These are phyloP conservation scores for Eupithecia subumbrata DNA, from an alignment of 2,888 invertebrate genomes.

Conservation along the genomic window DNA sequence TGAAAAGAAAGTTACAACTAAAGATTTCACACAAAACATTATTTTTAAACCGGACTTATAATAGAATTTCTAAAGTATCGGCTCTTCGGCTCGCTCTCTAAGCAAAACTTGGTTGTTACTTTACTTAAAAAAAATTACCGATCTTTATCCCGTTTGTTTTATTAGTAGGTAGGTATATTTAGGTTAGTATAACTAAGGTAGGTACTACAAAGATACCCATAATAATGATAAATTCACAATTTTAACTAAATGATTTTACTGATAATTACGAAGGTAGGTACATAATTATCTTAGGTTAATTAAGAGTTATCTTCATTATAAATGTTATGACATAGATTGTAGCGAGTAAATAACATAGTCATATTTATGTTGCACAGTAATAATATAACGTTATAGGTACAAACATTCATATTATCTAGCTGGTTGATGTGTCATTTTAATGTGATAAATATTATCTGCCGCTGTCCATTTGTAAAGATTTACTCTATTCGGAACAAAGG, in stretches of 20 bases:
- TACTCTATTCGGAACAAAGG: conserved; percentile 5
- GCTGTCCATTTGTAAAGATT: not conserved
- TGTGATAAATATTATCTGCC: not conserved
- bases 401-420: not conserved
- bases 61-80: not conserved
- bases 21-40: not conserved
- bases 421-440: not conserved
- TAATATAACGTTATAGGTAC: not conserved
- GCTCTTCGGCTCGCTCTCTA: not conserved
- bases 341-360: not conserved
- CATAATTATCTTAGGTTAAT: not conserved
- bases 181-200: not conserved
- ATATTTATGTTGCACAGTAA: conserved; percentile 4
- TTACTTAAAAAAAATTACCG: not conserved
- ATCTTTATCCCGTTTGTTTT: not conserved
- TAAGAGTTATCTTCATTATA: not conserved
- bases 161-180: too few relatives aligned
- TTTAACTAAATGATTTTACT: not conserved
- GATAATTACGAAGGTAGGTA: not conserved
- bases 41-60: not conserved
- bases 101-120: not conserved
- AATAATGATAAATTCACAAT: not conserved
- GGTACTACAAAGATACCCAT: not conserved
- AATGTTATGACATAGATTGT: conserved; percentile 5
- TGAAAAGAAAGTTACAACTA: conserved; percentile 2